Conservation (phyloP, 2,113 vertebrate genomes). For the Hippocampus zosterae region DNA sequence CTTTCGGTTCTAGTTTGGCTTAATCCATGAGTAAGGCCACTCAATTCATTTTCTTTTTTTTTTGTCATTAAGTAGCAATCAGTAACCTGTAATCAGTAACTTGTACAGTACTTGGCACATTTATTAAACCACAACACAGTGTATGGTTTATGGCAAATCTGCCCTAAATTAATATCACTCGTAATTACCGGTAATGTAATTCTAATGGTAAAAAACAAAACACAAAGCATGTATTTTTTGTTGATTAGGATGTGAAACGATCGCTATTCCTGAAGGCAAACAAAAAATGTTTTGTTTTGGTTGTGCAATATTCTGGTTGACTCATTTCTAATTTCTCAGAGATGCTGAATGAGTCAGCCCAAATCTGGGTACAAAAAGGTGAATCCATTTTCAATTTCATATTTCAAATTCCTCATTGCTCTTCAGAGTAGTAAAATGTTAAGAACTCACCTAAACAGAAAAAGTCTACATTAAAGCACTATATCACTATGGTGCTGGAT, state of each 20-base stretch:
- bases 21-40: neutral
- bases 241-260: neutral
- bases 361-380: too few species aligned
- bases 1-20: neutral
- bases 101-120: neutral
- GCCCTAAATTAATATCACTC: neutral
- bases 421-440: too few species aligned
- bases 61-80: slow-evolving; percentile 4
- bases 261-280: neutral
- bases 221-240: neutral
- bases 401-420: too few species aligned
- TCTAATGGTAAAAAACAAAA: neutral
- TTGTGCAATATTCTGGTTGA: neutral
- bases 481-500: neutral
- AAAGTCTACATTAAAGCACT: neutral
- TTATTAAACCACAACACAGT: neutral
- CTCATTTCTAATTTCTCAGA: too few species aligned
- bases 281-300: neutral
- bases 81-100: slow-evolving; percentile 8
- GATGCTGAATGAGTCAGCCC: too few species aligned
- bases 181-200: neutral
- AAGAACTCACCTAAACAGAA: neutral
- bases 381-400: too few species aligned
- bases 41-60: slow-evolving; percentile 7
- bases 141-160: neutral